A percentile compares a stretch with the other conserved stretches of the same genome.
phyloP scores from a whole-genome alignment of 2,113 vertebrate genomes.

The Pseudorhombus dupliciocellatus region DNA sequence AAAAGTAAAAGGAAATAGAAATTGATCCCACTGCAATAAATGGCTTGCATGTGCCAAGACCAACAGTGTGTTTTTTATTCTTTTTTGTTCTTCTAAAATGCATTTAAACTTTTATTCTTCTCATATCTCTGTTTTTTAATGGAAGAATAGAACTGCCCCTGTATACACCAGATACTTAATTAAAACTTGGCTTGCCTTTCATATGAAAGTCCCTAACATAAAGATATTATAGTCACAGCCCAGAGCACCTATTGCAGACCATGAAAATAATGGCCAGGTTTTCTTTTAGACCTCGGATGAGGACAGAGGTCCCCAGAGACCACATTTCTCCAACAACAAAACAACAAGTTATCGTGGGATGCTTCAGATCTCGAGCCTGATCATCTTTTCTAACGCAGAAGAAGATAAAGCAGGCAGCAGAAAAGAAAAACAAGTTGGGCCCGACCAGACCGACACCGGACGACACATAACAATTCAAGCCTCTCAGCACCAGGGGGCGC shows the following conservation, averaged over 20 bases:
- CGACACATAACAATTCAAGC: neutral
- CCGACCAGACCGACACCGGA: neutral
- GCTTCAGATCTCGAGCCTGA: neutral
- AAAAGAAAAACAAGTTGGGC: neutral
- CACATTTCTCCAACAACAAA: neutral
- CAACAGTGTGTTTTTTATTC: constrained; percentile 5
- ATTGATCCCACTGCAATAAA: neutral
- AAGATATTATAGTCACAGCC: constrained; percentile 7
- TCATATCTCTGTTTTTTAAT: too few species aligned
- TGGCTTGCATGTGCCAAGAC: neutral
- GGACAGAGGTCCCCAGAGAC: neutral
- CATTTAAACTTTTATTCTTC: neutral
- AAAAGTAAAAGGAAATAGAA: neutral
- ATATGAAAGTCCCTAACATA: neutral
- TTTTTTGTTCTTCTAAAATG: neutral
- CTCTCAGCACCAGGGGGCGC: too few species aligned
- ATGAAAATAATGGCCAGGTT: constrained; percentile 35
- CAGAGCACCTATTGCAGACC: neutral
- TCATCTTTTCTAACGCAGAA: neutral
- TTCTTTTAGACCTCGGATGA: neutral
- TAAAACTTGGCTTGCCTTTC: neutral
- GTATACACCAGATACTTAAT: neutral
- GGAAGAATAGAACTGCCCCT: neutral
- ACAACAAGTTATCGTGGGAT: neutral
- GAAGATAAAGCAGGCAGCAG: neutral